Evolutionary conservation across 35 echinoderm and acorn worm species (phyloP).

Genomic region (Eucidaris tribuloides): DNA sequence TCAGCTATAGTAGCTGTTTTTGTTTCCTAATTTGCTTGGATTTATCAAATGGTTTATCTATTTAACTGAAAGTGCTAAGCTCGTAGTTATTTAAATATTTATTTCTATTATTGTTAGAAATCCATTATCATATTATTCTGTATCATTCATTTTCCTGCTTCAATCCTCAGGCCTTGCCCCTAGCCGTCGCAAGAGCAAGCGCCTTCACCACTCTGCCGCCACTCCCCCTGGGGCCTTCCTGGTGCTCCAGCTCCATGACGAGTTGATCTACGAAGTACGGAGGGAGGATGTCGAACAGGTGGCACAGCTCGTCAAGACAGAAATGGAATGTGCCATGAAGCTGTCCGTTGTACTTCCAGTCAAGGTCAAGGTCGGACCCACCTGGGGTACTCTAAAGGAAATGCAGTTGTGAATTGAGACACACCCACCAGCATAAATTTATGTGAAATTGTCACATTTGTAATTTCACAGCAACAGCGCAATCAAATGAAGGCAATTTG

Average conservation of each 20-base stretch:
- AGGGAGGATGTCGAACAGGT: not conserved
- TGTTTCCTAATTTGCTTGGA: too few species aligned
- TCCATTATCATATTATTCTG: not conserved
- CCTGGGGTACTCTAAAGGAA: slow-evolving; percentile 86
- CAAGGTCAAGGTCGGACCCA: slow-evolving; percentile 90
- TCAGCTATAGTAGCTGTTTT: too few species aligned
- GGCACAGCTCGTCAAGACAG: not conserved
- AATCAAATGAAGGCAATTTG: too few species aligned
- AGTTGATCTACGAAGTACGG: slow-evolving; percentile 90
- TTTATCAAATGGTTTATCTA: too few species aligned
- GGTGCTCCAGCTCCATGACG: slow-evolving; percentile 95
- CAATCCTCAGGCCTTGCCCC: not conserved
- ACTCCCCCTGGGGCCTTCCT: slow-evolving; percentile 80
- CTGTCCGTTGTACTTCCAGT: slow-evolving; percentile 80
- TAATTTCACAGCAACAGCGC: too few species aligned
- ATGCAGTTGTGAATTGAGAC: slow-evolving; percentile 44
- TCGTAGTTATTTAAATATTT: too few species aligned
- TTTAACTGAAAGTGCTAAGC: too few species aligned
- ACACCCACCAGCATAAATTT: too few species aligned
- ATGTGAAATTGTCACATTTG: not conserved
- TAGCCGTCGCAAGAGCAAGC: slow-evolving; percentile 10
- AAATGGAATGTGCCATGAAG: slow-evolving; percentile 14
- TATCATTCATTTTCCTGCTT: not conserved
- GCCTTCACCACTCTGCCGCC: not conserved
- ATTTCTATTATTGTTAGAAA: too few species aligned